Conservation (phyloP, 2,113 vertebrate genomes). For the Lagopus leucura region DNA sequence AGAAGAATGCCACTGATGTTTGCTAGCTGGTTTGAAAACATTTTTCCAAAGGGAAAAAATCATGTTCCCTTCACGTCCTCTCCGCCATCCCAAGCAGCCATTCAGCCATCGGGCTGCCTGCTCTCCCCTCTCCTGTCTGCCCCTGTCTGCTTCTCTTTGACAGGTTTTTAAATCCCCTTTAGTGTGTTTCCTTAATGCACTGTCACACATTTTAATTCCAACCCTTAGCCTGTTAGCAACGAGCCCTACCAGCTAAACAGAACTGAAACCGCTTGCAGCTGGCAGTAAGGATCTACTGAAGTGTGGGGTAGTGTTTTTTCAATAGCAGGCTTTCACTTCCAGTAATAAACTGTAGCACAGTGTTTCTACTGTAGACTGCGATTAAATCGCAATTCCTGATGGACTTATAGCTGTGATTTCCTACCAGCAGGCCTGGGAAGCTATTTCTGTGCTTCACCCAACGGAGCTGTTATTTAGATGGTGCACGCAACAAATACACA, state of each 20-base stretch:
- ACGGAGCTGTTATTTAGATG: background rate
- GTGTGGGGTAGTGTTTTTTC: conserved; percentile 20
- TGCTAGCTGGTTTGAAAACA: conserved; percentile 22
- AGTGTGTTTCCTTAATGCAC: background rate
- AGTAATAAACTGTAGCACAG: conserved; percentile 35
- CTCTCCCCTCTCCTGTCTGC: background rate
- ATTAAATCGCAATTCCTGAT: conserved; percentile 56
- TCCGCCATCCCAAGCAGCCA: background rate
- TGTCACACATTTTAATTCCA: conserved; percentile 23
- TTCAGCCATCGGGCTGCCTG: background rate
- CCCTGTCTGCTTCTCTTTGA: background rate
- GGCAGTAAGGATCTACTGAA: conserved; percentile 28
- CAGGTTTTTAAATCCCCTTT: background rate
- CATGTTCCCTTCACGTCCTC: background rate
- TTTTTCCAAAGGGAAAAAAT: conserved; percentile 5
- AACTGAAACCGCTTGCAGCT: conserved; percentile 20
- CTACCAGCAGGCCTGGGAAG: conserved; percentile 24
- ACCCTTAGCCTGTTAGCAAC: conserved; percentile 4
- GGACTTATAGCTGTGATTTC: conserved; percentile 42
- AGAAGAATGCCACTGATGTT: background rate
- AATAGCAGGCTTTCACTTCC: conserved; percentile 43
- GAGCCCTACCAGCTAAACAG: conserved; percentile 37
- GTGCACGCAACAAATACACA: background rate
- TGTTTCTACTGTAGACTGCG: background rate
- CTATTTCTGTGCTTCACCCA: conserved; percentile 1